phyloP scores from a whole-genome alignment of 2,888 invertebrate genomes.

The Tenthredo distinguenda region DNA sequence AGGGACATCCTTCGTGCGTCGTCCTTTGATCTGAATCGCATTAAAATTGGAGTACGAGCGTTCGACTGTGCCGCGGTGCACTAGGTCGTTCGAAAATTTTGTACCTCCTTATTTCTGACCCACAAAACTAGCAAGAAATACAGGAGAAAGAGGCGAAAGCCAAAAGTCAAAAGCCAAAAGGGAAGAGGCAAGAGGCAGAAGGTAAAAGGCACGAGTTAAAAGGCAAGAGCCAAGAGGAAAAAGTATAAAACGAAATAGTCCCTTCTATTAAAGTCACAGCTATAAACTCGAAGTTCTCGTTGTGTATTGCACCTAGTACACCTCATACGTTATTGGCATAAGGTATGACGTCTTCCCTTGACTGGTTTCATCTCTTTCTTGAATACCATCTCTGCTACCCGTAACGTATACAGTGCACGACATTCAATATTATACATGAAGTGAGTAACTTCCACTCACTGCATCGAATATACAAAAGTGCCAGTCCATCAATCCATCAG shows the following conservation, averaged over 20 bases:
- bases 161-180: background rate
- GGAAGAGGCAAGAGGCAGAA: background rate
- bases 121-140: background rate
- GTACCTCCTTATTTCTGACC: background rate
- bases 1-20: slow-evolving; percentile 16
- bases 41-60: slow-evolving; percentile 35
- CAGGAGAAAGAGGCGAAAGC: background rate
- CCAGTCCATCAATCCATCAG: slow-evolving; percentile 23
- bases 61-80: background rate
- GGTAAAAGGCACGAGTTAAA: background rate
- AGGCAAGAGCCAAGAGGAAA: background rate
- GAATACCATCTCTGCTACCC: background rate
- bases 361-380: slow-evolving; percentile 19
- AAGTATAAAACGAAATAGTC: background rate
- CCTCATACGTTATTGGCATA: slow-evolving; percentile 2
- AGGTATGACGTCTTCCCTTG: background rate
- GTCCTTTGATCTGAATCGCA: slow-evolving; percentile 48
- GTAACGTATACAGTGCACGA: slow-evolving; percentile 6
- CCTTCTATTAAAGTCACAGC: background rate
- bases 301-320: background rate
- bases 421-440: slow-evolving; percentile 5
- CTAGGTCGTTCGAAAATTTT: background rate
- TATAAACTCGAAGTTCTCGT: background rate
- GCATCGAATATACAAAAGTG: slow-evolving; percentile 24
- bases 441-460: slow-evolving; percentile 14